These are phyloP conservation scores for Timandra comae DNA, from an alignment of 2,888 invertebrate species.

Conservation along the genomic window DNA sequence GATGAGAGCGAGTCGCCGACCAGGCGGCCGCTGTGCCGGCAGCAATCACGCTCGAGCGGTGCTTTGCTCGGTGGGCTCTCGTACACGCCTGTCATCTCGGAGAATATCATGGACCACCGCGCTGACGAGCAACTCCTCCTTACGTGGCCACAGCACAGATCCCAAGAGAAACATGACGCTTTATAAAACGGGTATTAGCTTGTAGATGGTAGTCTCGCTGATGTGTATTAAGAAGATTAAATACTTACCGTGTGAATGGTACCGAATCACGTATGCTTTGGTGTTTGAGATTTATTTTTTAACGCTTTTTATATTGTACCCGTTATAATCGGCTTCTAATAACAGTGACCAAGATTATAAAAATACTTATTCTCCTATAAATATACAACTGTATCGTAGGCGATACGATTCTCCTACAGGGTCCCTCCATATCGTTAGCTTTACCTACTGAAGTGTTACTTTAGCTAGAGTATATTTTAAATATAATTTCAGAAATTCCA, in stretches of 20 bases:
- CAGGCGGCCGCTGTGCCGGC: slow-evolving; percentile 62
- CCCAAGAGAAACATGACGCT: slow-evolving; percentile 48
- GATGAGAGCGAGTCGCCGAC: slow-evolving; percentile 82
- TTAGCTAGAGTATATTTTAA: slow-evolving; percentile 57
- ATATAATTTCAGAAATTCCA: slow-evolving; percentile 62
- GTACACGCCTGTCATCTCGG: slow-evolving; percentile 63
- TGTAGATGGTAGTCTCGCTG: slow-evolving; percentile 34
- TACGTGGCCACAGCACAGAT: slow-evolving; percentile 70
- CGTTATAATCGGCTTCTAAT: slow-evolving; percentile 44
- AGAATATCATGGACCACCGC: slow-evolving; percentile 42
- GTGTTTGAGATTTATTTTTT: slow-evolving; percentile 47
- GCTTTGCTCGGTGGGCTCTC: slow-evolving; percentile 66
- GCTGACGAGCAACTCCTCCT: slow-evolving; percentile 72
- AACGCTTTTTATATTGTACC: slow-evolving; percentile 47
- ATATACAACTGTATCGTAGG: slow-evolving; percentile 58
- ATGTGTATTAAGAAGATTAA: slow-evolving; percentile 54
- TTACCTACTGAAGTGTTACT: slow-evolving; percentile 72
- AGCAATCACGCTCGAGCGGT: slow-evolving; percentile 68
- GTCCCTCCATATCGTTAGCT: slow-evolving; percentile 76
- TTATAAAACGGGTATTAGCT: slow-evolving; percentile 59
- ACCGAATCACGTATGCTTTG: slow-evolving; percentile 51
- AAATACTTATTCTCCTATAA: slow-evolving; percentile 43
- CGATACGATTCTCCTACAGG: slow-evolving; percentile 69
- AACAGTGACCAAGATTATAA: slow-evolving; percentile 62
- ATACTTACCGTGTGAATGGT: slow-evolving; percentile 52